A percentile compares a stretch with the other conserved stretches of the same genome.
Evolutionary conservation across 1,140 invertebrate genomes (phyloP).

Genomic region (Drosophila grimshawi): DNA sequence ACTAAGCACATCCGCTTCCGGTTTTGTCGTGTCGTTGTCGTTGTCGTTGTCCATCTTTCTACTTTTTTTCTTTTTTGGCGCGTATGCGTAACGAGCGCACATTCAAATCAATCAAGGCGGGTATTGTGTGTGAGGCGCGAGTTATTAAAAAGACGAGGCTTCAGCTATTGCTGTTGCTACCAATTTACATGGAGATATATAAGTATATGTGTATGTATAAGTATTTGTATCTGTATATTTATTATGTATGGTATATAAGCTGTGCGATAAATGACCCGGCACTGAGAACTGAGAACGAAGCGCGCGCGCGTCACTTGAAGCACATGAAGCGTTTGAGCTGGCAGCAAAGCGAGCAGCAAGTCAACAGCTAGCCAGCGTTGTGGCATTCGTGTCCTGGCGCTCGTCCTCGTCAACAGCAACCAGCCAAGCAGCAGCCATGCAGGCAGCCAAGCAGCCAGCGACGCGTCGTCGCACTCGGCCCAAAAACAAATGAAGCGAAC

Average conservation of each 20-base stretch:
- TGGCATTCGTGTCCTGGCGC: conserved; percentile 56
- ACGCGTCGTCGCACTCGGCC: conserved; percentile 32
- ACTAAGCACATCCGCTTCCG: conserved; percentile 78
- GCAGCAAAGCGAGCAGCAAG: conserved; percentile 63
- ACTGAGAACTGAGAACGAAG: conserved; percentile 37
- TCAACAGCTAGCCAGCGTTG: conserved; percentile 65
- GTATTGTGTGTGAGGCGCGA: conserved; percentile 53
- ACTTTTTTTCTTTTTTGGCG: conserved; percentile 61
- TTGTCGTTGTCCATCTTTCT: conserved; percentile 23
- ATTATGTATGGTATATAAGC: not conserved
- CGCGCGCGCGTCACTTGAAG: conserved; percentile 74
- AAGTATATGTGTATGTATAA: conserved; percentile 14
- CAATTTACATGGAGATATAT: conserved; percentile 1
- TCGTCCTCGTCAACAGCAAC: conserved; percentile 33
- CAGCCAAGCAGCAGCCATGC: not conserved
- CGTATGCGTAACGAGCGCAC: conserved; percentile 73
- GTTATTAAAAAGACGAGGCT: conserved; percentile 32
- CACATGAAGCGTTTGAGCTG: conserved; percentile 77
- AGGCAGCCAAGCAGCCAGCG: not conserved
- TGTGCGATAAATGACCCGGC: conserved; percentile 15
- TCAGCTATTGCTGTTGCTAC: not conserved
- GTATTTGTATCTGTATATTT: not conserved
- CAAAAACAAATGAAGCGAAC: conserved; percentile 50
- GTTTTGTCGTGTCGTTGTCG: conserved; percentile 51
- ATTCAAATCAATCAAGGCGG: conserved; percentile 76